Conservation (phyloP, 2,797 vertebrate genomes). For the Alcedo atthis region DNA sequence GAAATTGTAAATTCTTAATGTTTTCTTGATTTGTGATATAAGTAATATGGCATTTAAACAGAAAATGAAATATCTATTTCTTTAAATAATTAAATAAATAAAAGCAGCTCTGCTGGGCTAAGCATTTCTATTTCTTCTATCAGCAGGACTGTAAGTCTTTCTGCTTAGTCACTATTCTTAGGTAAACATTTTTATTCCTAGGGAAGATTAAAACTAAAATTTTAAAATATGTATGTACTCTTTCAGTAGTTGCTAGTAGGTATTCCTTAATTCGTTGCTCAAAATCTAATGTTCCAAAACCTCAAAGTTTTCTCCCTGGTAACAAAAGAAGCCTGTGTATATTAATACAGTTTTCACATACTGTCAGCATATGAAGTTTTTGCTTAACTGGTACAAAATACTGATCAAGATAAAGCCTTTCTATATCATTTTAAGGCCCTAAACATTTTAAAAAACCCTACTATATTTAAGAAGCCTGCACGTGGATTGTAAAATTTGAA, state of each 20-base stretch:
- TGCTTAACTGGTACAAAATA: not conserved
- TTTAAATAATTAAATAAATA: not conserved
- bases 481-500: not conserved
- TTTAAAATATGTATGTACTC: not conserved
- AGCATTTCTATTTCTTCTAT: not conserved
- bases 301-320: not conserved
- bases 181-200: not conserved
- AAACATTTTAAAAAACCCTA: not conserved
- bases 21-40: slow-evolving; percentile 6
- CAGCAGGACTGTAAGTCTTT: not conserved
- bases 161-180: not conserved
- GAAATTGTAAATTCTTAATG: not conserved
- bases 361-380: not conserved
- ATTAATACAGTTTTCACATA: not conserved
- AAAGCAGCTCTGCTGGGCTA: not conserved
- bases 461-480: not conserved
- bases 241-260: not conserved
- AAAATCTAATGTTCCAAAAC: not conserved
- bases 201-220: not conserved
- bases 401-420: not conserved
- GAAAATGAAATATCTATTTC: too few species aligned
- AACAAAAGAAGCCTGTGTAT: not conserved
- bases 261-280: not conserved
- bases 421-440: not conserved
- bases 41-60: not conserved